A percentile compares a stretch with the other conserved stretches of the same genome.
Evolutionary conservation across 30 jellyfish, hydroid and myxozoan genomes (phyloP).

Genomic region (Aurelia aurita): DNA sequence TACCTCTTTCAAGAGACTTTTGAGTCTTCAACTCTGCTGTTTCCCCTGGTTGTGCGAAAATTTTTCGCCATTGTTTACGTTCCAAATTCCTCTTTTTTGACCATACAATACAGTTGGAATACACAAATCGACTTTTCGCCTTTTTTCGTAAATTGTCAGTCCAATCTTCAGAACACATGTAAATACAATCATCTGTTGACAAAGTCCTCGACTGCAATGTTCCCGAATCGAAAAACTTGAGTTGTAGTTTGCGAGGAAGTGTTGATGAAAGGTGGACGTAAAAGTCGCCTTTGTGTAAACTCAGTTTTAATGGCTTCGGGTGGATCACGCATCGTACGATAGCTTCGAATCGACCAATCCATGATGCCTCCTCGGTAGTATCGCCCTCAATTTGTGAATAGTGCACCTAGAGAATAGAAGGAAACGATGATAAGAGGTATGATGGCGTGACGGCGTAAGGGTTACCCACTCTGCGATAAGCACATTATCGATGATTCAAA

Average conservation of each 20-base stretch:
- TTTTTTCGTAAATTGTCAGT: constrained; percentile 77
- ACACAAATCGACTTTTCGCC: constrained; percentile 73
- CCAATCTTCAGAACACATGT: constrained; percentile 94
- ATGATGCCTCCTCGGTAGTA: constrained; percentile 53
- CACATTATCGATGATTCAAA: too few relatives aligned
- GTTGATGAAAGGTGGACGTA: constrained; percentile 74
- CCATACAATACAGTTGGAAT: constrained; percentile 79
- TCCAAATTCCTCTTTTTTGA: constrained; percentile 57
- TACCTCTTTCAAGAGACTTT: constrained; percentile 50
- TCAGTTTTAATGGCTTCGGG: constrained; percentile 57
- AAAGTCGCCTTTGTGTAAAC: constrained; percentile 92
- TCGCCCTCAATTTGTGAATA: constrained; percentile 49
- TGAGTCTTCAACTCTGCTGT: constrained; percentile 11
- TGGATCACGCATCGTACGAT: constrained; percentile 82
- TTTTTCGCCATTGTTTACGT: constrained; percentile 75
- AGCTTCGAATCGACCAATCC: constrained; percentile 79
- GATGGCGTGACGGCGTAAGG: too few relatives aligned
- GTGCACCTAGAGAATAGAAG: constrained; percentile 60
- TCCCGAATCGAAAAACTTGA: constrained; percentile 78
- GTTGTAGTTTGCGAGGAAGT: constrained; percentile 78
- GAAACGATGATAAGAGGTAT: neutral
- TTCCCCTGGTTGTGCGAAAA: constrained; percentile 4
- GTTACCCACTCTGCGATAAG: too few relatives aligned
- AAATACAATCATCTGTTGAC: constrained; percentile 74
- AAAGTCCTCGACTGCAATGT: constrained; percentile 56